A percentile compares a stretch with the other conserved stretches of the same genome.
phyloP scores from a whole-genome alignment of 2,113 vertebrate species.

The Baryphthengus martii region DNA sequence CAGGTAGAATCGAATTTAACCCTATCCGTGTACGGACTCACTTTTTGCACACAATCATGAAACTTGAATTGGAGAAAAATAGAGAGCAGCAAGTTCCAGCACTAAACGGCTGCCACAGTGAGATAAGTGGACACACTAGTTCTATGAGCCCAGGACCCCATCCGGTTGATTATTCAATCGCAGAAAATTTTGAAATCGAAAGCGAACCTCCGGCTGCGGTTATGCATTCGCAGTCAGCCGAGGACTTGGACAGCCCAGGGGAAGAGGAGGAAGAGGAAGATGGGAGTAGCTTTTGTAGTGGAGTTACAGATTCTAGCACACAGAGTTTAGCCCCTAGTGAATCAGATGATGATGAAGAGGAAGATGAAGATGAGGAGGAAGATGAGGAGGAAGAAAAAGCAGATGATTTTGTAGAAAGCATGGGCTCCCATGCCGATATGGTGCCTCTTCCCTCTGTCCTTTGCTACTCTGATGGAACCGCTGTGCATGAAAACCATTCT shows the following conservation, averaged over 20 bases:
- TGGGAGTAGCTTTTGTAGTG: slow-evolving; percentile 94
- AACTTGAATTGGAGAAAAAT: slow-evolving; percentile 96
- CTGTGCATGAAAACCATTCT: slow-evolving; percentile 82
- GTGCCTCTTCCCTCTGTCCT: slow-evolving; percentile 87
- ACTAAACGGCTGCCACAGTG: slow-evolving; percentile 84
- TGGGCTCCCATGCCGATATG: slow-evolving; percentile 74
- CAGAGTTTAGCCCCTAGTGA: slow-evolving; percentile 94
- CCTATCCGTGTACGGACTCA: slow-evolving; percentile 99
- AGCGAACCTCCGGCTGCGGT: slow-evolving; percentile 79
- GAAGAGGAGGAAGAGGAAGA: slow-evolving; percentile 94
- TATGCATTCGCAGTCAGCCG: slow-evolving; percentile 86
- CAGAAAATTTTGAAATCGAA: slow-evolving; percentile 83
- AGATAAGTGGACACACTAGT: slow-evolving; percentile 78
- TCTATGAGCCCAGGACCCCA: slow-evolving; percentile 82
- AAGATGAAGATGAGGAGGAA: slow-evolving; percentile 77
- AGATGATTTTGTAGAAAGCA: slow-evolving; percentile 79
- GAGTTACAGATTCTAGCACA: slow-evolving; percentile 93
- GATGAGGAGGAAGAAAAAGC: slow-evolving; percentile 83
- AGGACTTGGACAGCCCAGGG: slow-evolving; percentile 85
- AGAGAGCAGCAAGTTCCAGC: slow-evolving; percentile 88
- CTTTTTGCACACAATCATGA: slow-evolving; percentile 99
- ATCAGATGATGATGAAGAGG: slow-evolving; percentile 90
- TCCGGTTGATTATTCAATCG: slow-evolving; percentile 84
- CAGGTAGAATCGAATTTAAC: slow-evolving; percentile 97
- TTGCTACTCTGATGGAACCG: slow-evolving; percentile 85